Percentiles rank a stretch among this genome's conserved stretches.
Evolutionary conservation across 2,113 vertebrate genomes (phyloP).

Genomic region (Mormoops blainvillei): DNA sequence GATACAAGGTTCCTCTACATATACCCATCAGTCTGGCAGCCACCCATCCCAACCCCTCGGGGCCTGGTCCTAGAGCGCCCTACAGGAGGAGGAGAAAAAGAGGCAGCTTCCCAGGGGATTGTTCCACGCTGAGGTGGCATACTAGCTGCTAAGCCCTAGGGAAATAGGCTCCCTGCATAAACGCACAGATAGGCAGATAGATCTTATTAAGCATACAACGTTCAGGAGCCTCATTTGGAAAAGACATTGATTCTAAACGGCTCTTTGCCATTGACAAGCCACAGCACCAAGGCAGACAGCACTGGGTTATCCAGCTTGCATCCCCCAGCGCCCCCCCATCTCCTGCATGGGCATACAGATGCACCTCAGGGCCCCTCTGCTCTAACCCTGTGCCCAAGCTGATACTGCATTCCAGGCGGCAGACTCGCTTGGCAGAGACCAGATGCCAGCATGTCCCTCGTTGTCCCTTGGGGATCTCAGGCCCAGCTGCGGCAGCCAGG

Average conservation of each 20-base stretch:
- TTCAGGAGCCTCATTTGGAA: slow-evolving; percentile 43
- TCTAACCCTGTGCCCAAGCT: not conserved
- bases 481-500: slow-evolving; percentile 54
- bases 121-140: slow-evolving; percentile 2
- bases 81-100: not conserved
- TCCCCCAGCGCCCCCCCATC: not conserved
- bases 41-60: not conserved
- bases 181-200: slow-evolving; percentile 46
- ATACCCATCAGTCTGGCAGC: slow-evolving; percentile 42
- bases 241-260: slow-evolving; percentile 57
- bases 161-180: slow-evolving; percentile 37
- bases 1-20: not conserved
- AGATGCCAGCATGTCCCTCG: slow-evolving; percentile 43
- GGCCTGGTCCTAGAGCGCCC: not conserved
- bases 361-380: not conserved
- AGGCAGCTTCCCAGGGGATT: slow-evolving; percentile 28
- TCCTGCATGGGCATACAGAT: rapidly evolving
- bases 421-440: slow-evolving; percentile 43
- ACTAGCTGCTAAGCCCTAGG: slow-evolving; percentile 36
- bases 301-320: not conserved
- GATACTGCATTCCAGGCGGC: not conserved
- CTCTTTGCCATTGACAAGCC: slow-evolving; percentile 55
- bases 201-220: slow-evolving; percentile 32
- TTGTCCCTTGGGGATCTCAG: slow-evolving; percentile 34
- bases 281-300: slow-evolving; percentile 29